Evolutionary conservation across 2,888 invertebrate species (phyloP).

Genomic region (Zaprionus obscuricornis): DNA sequence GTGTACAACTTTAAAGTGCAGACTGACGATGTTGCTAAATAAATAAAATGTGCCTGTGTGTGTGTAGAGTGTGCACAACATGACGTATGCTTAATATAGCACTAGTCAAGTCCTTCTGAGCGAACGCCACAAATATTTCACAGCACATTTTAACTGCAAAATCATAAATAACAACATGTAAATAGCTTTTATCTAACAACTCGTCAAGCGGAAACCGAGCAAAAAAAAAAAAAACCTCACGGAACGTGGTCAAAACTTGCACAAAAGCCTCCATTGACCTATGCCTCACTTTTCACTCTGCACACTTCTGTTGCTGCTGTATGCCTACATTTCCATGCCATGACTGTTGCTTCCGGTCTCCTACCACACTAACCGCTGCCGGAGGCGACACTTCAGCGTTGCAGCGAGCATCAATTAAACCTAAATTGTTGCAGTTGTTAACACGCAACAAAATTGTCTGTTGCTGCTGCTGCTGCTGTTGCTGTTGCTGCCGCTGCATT

Average conservation of each 20-base stretch:
- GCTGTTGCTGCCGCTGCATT: too few species aligned
- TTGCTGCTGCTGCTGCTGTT: too few species aligned
- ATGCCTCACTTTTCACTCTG: too few species aligned
- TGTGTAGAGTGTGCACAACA: constrained; percentile 45
- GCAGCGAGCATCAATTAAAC: constrained; percentile 75
- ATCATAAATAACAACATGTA: constrained; percentile 78
- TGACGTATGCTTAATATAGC: constrained; percentile 58
- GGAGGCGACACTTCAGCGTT: constrained; percentile 69
- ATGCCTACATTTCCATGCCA: too few species aligned
- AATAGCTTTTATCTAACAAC: constrained; percentile 78
- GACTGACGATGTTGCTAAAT: constrained; percentile 17
- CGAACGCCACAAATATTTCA: constrained; percentile 54
- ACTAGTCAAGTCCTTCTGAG: constrained; percentile 28
- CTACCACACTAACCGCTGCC: constrained; percentile 40
- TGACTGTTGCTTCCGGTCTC: too few species aligned
- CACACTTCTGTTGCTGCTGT: too few species aligned
- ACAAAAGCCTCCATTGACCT: constrained; percentile 40
- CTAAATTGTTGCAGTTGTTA: constrained; percentile 79
- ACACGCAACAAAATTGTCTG: constrained; percentile 78
- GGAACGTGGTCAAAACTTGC: constrained; percentile 53
- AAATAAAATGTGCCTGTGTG: constrained; percentile 23
- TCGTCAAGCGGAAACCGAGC: constrained; percentile 70
- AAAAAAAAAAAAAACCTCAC: constrained; percentile 36
- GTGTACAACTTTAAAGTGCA: constrained; percentile 39
- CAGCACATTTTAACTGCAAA: constrained; percentile 75